Evolutionary conservation across 1,140 invertebrate genomes (phyloP).

Genomic region (Apis mellifera): DNA sequence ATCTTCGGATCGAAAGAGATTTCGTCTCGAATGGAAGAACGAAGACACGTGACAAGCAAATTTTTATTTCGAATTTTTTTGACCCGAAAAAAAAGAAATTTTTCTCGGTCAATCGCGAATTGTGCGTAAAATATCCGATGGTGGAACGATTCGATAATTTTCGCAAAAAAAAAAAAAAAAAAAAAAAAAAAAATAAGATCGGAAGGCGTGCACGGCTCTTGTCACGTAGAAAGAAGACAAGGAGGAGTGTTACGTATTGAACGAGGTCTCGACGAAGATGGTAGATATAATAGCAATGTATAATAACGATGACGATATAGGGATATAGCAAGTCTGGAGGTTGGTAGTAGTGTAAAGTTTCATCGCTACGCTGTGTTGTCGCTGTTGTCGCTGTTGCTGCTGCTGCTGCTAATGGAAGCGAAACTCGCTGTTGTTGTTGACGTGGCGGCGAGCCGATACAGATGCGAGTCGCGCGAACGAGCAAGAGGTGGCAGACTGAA

Average conservation of each 20-base stretch:
- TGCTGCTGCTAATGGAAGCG: not conserved
- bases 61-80: not conserved
- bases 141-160: no score
- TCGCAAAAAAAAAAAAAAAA: no score
- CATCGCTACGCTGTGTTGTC: no score
- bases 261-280: not conserved
- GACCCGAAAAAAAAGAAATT: no score
- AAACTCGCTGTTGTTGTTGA: not conserved
- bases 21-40: not conserved
- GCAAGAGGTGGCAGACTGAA: constrained; percentile 23
- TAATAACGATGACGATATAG: no score
- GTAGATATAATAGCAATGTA: no score
- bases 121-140: no score
- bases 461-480: constrained; percentile 3
- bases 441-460: not conserved
- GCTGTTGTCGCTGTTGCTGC: not conserved
- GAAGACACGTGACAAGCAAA: not conserved
- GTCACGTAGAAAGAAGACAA: not conserved
- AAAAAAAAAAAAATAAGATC: no score
- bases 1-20: not conserved
- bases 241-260: not conserved
- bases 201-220: not conserved
- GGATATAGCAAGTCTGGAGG: no score
- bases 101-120: no score
- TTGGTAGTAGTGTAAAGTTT: no score